phyloP scores from a whole-genome alignment of 2,888 invertebrate species.

The Caenorhabditis angaria region DNA sequence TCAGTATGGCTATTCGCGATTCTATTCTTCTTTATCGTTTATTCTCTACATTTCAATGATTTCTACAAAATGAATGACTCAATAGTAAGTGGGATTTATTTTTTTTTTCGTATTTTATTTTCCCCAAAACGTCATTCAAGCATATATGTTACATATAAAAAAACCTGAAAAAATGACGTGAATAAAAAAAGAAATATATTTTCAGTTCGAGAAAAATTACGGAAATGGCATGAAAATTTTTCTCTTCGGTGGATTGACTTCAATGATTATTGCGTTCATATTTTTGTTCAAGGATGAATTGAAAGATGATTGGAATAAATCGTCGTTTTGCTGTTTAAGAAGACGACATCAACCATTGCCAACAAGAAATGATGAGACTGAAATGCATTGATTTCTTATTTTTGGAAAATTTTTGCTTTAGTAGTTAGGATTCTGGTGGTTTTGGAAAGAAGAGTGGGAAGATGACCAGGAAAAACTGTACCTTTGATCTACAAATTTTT shows the following conservation, averaged over 20 bases:
- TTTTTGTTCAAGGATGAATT: not conserved
- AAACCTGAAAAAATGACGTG: not conserved
- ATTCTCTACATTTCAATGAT: slow-evolving; percentile 1
- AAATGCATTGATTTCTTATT: not conserved
- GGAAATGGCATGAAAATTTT: not conserved
- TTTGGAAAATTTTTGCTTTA: not conserved
- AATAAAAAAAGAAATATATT: not conserved
- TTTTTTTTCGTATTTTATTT: too few relatives aligned
- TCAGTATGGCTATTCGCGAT: slow-evolving; percentile 28
- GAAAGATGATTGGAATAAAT: not conserved
- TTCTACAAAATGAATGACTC: slow-evolving; percentile 15
- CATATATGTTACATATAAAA: not conserved
- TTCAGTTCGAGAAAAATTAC: not conserved
- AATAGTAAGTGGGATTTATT: not conserved
- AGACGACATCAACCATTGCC: not conserved
- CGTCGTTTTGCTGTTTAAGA: not conserved
- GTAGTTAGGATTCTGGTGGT: too few relatives aligned
- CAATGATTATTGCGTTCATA: not conserved
- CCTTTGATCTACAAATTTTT: too few relatives aligned
- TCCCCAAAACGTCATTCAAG: not conserved
- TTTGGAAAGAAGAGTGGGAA: not conserved
- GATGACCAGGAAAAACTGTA: too few relatives aligned
- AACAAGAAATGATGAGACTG: not conserved
- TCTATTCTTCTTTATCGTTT: slow-evolving; percentile 1
- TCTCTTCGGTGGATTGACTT: not conserved